These are phyloP conservation scores for Gerosis bhagava DNA, from an alignment of 2,888 invertebrate genomes.

Conservation along the genomic window DNA sequence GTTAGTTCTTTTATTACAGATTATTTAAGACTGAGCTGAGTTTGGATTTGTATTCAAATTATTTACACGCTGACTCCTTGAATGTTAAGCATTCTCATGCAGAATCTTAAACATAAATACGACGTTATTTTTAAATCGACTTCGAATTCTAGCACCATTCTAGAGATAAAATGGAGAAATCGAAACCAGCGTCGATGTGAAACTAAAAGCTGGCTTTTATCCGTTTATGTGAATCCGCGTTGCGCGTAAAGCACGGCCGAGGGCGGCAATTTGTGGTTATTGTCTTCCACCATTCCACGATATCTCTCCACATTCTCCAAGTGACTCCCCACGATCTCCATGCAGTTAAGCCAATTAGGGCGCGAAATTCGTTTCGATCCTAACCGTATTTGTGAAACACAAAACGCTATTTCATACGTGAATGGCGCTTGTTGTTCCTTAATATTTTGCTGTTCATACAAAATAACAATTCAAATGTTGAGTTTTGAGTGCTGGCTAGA, in stretches of 20 bases:
- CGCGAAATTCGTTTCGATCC: constrained; percentile 22
- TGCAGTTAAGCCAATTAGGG: constrained; percentile 37
- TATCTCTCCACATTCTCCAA: constrained; percentile 53
- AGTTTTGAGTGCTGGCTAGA: too few relatives aligned
- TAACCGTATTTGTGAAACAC: constrained; percentile 8
- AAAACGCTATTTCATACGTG: constrained; percentile 3
- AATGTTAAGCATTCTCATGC: too few relatives aligned
- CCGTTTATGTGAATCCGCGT: constrained; percentile 35
- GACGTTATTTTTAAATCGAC: too few relatives aligned
- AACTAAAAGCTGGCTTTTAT: constrained; percentile 35
- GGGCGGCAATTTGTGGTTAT: constrained; percentile 60
- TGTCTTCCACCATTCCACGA: constrained; percentile 45
- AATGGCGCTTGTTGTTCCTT: not conserved
- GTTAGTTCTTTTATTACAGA: too few relatives aligned
- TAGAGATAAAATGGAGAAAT: constrained; percentile 14
- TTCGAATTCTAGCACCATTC: too few relatives aligned
- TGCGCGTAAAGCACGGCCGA: constrained; percentile 41
- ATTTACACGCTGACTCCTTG: too few relatives aligned
- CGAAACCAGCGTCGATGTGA: constrained; percentile 15
- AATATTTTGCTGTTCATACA: too few relatives aligned
- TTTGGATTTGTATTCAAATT: too few relatives aligned
- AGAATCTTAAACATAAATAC: too few relatives aligned
- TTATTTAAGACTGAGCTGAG: too few relatives aligned
- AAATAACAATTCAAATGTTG: too few relatives aligned
- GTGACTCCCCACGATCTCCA: constrained; percentile 39